Percentiles rank a stretch among this genome's conserved stretches.
phyloP scores from a whole-genome alignment of 2,888 invertebrate species.

The Temnothorax rugatulus region DNA sequence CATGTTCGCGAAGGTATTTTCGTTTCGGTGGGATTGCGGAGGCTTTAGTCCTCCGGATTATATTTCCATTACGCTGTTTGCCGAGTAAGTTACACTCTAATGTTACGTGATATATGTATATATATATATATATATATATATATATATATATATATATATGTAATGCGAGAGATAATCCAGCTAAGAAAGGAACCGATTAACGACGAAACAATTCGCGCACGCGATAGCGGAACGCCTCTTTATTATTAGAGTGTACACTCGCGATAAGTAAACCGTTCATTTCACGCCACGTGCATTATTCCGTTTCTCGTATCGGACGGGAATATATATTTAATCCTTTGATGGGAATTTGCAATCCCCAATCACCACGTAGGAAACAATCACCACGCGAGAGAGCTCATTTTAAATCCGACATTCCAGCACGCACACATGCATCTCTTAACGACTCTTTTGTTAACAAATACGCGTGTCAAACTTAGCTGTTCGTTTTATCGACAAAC shows the following conservation, averaged over 20 bases:
- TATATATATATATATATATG: conserved; percentile 15
- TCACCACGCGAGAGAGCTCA: conserved; percentile 4
- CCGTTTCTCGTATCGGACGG: conserved; percentile 31
- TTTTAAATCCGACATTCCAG: conserved; percentile 6
- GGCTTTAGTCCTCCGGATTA: conserved; percentile 48
- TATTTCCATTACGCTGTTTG: conserved; percentile 56
- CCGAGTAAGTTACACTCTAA: conserved; percentile 51
- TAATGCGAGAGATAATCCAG: conserved; percentile 32
- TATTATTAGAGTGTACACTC: conserved; percentile 9
- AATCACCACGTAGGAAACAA: conserved; percentile 31
- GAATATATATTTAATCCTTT: conserved; percentile 44
- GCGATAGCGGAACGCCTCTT: conserved; percentile 32
- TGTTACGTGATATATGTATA: conserved; percentile 37
- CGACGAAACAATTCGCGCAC: conserved; percentile 47
- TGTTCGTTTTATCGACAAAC: conserved; percentile 22
- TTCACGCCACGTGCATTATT: conserved; percentile 45
- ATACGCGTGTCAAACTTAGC: conserved; percentile 5
- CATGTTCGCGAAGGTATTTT: conserved; percentile 46
- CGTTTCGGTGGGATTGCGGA: conserved; percentile 48
- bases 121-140: background rate
- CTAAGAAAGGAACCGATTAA: conserved; percentile 50
- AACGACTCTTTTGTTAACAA: conserved; percentile 4
- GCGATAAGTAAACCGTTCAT: conserved; percentile 45
- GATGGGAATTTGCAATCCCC: conserved; percentile 43
- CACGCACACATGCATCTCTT: background rate